Conservation (phyloP, 2,797 vertebrate species). For the Sebastes paucispinis region DNA sequence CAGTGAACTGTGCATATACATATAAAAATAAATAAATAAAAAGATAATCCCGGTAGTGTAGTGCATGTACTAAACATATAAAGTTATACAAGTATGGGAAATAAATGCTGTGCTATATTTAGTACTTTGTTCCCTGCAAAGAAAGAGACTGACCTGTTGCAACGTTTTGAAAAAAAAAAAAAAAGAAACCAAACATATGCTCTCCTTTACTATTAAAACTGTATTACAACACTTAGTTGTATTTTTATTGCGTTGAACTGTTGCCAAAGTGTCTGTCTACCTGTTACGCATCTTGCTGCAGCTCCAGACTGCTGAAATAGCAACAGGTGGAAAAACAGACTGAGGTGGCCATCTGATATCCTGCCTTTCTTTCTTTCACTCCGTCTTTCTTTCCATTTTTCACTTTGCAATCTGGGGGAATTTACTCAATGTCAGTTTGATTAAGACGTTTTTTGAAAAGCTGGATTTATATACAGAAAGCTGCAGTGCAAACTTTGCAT, state of each 20-base stretch:
- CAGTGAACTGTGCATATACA: no score
- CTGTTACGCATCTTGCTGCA: constrained; percentile 56
- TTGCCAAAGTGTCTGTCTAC: constrained; percentile 19
- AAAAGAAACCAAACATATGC: not conserved
- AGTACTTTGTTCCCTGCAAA: not conserved
- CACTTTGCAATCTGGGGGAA: not conserved
- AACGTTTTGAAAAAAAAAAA: not conserved
- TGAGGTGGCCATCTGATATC: not conserved
- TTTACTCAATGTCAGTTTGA: not conserved
- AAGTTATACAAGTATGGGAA: no score
- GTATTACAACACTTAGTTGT: not conserved
- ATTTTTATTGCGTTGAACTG: not conserved
- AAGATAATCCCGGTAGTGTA: no score
- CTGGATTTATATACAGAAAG: not conserved
- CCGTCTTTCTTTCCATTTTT: not conserved
- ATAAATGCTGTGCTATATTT: no score
- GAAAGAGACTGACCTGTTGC: not conserved
- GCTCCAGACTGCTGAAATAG: constrained; percentile 12
- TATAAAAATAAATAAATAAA: no score
- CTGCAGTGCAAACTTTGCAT: constrained; percentile 6
- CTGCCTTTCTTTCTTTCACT: not conserved
- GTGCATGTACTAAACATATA: no score
- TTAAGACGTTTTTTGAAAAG: not conserved
- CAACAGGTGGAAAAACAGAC: constrained; percentile 63
- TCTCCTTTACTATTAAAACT: constrained; percentile 7